Conservation (phyloP, 2,797 vertebrate genomes). For the Lophura swinhoii region DNA sequence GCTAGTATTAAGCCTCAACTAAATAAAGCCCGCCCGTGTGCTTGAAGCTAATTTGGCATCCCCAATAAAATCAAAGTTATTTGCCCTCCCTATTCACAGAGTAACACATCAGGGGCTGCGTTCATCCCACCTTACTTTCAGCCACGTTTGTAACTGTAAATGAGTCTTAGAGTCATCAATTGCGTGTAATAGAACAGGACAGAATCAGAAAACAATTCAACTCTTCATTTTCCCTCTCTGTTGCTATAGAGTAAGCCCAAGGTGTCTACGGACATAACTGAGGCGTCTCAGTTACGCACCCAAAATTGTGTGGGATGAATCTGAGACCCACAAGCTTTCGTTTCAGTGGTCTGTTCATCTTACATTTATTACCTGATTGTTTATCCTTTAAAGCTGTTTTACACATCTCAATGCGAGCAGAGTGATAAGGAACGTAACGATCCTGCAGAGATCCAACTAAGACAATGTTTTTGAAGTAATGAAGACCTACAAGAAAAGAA, state of each 20-base stretch:
- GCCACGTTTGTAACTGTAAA: neutral
- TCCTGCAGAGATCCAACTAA: conserved; percentile 97
- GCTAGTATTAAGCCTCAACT: neutral
- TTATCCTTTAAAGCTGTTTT: conserved; percentile 99
- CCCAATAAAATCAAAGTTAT: neutral
- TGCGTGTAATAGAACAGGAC: neutral
- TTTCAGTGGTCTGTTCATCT: neutral
- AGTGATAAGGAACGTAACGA: conserved; percentile 98
- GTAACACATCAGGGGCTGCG: neutral
- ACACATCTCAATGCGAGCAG: conserved; percentile 99
- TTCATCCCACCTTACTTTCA: neutral
- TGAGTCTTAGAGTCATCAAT: neutral
- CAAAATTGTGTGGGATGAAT: neutral
- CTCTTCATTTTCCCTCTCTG: neutral
- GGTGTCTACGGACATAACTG: rapidly evolving
- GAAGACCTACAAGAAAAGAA: conserved; percentile 85
- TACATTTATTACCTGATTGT: conserved; percentile 88
- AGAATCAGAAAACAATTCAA: neutral
- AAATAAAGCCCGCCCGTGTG: neutral
- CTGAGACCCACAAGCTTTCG: neutral
- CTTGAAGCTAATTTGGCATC: neutral
- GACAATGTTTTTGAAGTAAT: conserved; percentile 97
- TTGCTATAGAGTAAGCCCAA: neutral
- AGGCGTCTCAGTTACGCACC: neutral
- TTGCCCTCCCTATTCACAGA: neutral